Percentiles rank a stretch among this genome's conserved stretches.
Evolutionary conservation across 2,797 vertebrate genomes (phyloP).

Genomic region (Microctenopoma lineatum): DNA sequence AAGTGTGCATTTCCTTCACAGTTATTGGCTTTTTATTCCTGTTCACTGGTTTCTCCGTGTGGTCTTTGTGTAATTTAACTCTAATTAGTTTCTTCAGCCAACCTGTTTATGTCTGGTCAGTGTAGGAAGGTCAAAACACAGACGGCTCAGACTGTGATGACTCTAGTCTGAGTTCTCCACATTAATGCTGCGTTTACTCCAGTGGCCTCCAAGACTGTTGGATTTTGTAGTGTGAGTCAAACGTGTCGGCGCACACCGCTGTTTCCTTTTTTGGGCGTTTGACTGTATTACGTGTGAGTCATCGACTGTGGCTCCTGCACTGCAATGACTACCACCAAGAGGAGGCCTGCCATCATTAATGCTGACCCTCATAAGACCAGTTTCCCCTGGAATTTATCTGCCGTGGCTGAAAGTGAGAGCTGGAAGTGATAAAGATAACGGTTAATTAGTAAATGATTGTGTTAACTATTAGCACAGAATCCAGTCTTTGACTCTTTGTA

Average conservation of each 20-base stretch:
- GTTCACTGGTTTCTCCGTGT: constrained; percentile 39
- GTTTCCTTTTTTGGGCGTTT: constrained; percentile 82
- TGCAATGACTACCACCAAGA: constrained; percentile 41
- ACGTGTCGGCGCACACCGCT: constrained; percentile 47
- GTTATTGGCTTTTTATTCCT: constrained; percentile 20
- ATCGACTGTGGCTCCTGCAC: constrained; percentile 53
- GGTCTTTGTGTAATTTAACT: constrained; percentile 49
- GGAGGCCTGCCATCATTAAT: constrained; percentile 40
- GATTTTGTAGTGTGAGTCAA: constrained; percentile 69
- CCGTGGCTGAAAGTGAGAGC: constrained; percentile 1
- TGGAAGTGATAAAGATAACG: neutral
- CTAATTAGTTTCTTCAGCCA: constrained; percentile 48
- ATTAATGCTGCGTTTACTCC: constrained; percentile 43
- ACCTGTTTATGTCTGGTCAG: constrained; percentile 31
- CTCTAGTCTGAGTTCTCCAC: constrained; percentile 46
- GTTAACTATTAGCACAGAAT: too few species aligned
- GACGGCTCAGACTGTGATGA: constrained; percentile 47
- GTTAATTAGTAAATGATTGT: neutral
- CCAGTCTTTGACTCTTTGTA: too few species aligned
- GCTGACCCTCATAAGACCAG: constrained; percentile 15
- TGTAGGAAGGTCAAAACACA: constrained; percentile 24
- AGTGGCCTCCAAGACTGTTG: constrained; percentile 35
- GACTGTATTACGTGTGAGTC: constrained; percentile 72
- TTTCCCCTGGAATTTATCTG: constrained; percentile 3
- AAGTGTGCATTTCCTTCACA: constrained; percentile 22